Evolutionary conservation across 2,113 vertebrate genomes (phyloP).

Genomic region (Nasalis larvatus): DNA sequence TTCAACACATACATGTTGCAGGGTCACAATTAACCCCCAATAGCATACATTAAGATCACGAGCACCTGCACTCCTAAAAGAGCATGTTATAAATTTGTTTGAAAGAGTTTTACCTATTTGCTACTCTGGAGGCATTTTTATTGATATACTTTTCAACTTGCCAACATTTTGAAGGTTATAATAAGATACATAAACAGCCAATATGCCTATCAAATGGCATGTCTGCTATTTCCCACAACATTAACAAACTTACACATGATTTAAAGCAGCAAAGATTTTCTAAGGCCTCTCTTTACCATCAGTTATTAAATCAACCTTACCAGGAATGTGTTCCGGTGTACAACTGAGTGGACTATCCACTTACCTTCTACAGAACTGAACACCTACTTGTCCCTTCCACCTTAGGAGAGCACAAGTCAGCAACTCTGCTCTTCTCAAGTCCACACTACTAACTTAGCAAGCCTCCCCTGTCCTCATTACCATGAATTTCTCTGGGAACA

Average conservation of each 20-base stretch:
- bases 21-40: not conserved
- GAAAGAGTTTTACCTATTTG: not conserved
- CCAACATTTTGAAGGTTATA: not conserved
- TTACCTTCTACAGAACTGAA: not conserved
- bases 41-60: not conserved
- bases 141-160: not conserved
- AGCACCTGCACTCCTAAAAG: not conserved
- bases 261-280: slow-evolving; percentile 17
- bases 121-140: not conserved
- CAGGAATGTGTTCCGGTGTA: not conserved
- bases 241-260: not conserved
- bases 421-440: not conserved
- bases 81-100: not conserved
- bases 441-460: not conserved
- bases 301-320: not conserved
- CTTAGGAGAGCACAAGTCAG: not conserved
- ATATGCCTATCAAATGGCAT: not conserved
- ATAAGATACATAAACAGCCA: not conserved
- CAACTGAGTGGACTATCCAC: not conserved
- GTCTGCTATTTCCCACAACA: not conserved
- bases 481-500: not conserved
- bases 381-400: not conserved
- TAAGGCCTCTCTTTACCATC: not conserved
- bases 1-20: not conserved
- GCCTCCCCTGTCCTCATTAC: too few species aligned